Conservation (phyloP, 2,888 invertebrate species). For the Amitus sp. region DNA sequence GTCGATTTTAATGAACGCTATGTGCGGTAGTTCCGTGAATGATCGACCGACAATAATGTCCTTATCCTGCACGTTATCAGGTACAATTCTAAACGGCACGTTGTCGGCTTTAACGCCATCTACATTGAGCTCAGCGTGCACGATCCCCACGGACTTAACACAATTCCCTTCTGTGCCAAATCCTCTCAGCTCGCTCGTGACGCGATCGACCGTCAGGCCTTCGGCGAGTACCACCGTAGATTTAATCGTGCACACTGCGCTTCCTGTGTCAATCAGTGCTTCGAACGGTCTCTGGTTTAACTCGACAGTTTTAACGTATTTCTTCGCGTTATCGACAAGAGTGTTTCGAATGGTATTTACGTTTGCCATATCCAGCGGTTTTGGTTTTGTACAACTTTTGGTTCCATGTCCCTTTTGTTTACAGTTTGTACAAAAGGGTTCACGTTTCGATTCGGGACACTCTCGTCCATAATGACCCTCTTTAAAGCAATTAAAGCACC, state of each 20-base stretch:
- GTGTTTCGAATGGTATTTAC: background rate
- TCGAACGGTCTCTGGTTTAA: background rate
- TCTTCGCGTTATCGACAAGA: background rate
- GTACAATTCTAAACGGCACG: slow-evolving; percentile 2
- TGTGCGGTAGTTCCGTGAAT: slow-evolving; percentile 11
- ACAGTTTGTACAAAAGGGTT: background rate
- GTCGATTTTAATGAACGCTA: slow-evolving; percentile 1
- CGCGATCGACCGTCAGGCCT: slow-evolving; percentile 6
- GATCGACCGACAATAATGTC: slow-evolving; percentile 10
- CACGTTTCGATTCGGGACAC: slow-evolving; percentile 9
- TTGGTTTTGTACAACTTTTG: slow-evolving; percentile 7
- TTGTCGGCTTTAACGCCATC: slow-evolving; percentile 30
- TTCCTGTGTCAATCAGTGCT: slow-evolving; percentile 36
- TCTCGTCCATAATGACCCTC: slow-evolving; percentile 12
- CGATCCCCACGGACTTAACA: slow-evolving; percentile 19
- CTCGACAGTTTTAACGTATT: slow-evolving; percentile 8
- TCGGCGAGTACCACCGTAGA: slow-evolving; percentile 22
- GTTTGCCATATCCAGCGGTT: background rate
- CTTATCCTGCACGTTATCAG: slow-evolving; percentile 5
- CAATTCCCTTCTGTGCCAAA: slow-evolving; percentile 19
- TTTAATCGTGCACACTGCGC: slow-evolving; percentile 35
- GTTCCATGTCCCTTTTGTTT: background rate
- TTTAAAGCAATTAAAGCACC: slow-evolving; percentile 19
- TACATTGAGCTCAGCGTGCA: slow-evolving; percentile 16
- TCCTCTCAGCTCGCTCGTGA: slow-evolving; percentile 13